phyloP scores from a whole-genome alignment of 1,140 invertebrate species.

The Drosophila biarmipes region DNA sequence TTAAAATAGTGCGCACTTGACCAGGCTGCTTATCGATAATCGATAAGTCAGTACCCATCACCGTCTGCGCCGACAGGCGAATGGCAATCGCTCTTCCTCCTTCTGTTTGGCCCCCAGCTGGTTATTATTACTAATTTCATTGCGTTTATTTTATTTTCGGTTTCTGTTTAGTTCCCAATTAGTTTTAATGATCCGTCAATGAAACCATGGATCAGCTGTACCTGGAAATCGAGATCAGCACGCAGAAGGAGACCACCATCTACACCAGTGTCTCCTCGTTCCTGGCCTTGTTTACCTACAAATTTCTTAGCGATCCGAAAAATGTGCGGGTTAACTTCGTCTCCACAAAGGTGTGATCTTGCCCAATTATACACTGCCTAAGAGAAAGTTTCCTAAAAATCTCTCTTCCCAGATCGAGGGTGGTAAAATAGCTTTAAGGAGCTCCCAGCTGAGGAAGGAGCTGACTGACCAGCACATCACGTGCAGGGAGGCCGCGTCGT shows the following conservation, averaged over 20 bases:
- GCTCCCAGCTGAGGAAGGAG: constrained; percentile 55
- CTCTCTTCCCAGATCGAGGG: constrained; percentile 42
- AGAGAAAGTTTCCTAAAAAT: neutral
- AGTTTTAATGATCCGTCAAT: constrained; percentile 62
- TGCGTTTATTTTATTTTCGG: constrained; percentile 23
- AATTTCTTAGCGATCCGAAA: constrained; percentile 61
- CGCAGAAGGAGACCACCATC: constrained; percentile 68
- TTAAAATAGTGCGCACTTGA: neutral
- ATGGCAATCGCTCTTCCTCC: constrained; percentile 1
- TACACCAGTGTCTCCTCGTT: constrained; percentile 76
- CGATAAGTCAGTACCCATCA: neutral
- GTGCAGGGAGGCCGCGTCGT: constrained; percentile 57
- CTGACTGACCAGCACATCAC: constrained; percentile 74
- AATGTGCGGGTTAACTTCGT: constrained; percentile 77
- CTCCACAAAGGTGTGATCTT: constrained; percentile 44
- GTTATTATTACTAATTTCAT: constrained; percentile 10
- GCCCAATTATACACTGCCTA: neutral
- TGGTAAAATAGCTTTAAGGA: constrained; percentile 65
- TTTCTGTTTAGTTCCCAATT: constrained; percentile 46
- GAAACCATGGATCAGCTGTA: constrained; percentile 79
- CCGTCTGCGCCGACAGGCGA: neutral
- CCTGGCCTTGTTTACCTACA: constrained; percentile 68
- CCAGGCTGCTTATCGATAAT: neutral
- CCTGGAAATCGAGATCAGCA: constrained; percentile 78
- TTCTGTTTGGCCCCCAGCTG: constrained; percentile 31